Evolutionary conservation across 2,113 vertebrate genomes (phyloP), one percentile per base, ranked within the genome.

Genomic region (Perca flavescens): DNA sequence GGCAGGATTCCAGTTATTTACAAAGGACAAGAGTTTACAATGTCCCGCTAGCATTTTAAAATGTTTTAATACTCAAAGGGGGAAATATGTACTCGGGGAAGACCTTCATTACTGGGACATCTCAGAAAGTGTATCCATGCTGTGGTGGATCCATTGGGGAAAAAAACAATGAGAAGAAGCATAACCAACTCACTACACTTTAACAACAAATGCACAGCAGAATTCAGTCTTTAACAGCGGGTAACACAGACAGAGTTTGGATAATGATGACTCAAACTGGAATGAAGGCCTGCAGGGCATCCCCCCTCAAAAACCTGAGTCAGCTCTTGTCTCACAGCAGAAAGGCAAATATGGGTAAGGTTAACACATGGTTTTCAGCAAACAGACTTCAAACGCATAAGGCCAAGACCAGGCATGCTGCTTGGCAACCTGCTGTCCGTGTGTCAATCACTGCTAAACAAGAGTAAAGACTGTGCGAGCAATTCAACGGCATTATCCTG

Each of bases 371-470:
- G 80, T 79, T 87, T 79, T 71, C n/a, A 86, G 85, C 83, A 92
- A 91, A 91, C 75, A 90, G 13, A 72, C 72, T 82, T 88, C 78
- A 90, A 89, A 89, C 50, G 74, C 61, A 81, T n/a, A 54, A 62
- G 67, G 69, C 61, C 86, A 88, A 84, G 92, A 88, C 77, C 88
- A 88, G 88, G 80, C 88, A 71, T 47, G 85, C 79, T 57, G 31
- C 80, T 74, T n/a, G 34, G 54, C 69, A 69, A 57, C 68, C 72
- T 67, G 70, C 77, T 56, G 73, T n/a, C 77, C 82, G 74, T 40
- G 74, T 84, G 82, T 86, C 76, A 66, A 34, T 79, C 68, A 49
- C 0, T 34, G 53, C 47, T 50, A 34, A 78, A 63, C 54, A 78
- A 47, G 63, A 47, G 47, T 46, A 52, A 25, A 85, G 76, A 69